Conservation (phyloP, 2,113 vertebrate genomes). For the Limanda limanda region DNA sequence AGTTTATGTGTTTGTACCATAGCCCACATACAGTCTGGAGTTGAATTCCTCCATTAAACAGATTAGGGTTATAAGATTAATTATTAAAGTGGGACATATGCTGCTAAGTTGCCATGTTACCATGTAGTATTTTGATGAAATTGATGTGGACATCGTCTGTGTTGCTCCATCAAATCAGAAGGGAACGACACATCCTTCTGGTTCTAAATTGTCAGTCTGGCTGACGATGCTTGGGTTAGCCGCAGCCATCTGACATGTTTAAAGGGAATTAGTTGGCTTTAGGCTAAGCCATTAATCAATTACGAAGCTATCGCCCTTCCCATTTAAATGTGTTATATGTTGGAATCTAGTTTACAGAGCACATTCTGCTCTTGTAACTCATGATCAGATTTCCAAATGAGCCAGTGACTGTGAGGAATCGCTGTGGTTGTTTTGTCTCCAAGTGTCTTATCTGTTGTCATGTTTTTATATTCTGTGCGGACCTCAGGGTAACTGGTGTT, state of each 20-base stretch:
- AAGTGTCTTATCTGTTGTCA: neutral
- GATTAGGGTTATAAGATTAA: neutral
- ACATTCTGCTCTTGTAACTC: neutral
- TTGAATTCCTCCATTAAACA: neutral
- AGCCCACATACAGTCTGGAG: neutral
- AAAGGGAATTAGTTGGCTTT: neutral
- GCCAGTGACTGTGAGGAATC: neutral
- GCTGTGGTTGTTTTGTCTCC: neutral
- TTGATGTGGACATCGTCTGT: constrained; percentile 6
- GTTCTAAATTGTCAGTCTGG: constrained; percentile 10
- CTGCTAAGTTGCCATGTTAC: constrained; percentile 11
- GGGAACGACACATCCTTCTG: constrained; percentile 21
- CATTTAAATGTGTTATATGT: neutral
- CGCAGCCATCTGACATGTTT: constrained; percentile 28
- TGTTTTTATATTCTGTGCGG: constrained; percentile 1
- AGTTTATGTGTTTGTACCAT: too few relatives aligned
- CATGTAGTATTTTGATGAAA: constrained; percentile 34
- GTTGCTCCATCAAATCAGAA: constrained; percentile 2
- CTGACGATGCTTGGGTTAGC: neutral
- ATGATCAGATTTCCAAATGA: neutral
- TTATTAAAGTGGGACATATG: neutral
- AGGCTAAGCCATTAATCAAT: neutral
- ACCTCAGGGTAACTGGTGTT: neutral
- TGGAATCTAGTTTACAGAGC: neutral
- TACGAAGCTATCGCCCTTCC: neutral